A percentile compares a stretch with the other conserved stretches of the same genome.
Evolutionary conservation across 92 coral and sea anemone species (phyloP).

Genomic region (Montipora capitata): DNA sequence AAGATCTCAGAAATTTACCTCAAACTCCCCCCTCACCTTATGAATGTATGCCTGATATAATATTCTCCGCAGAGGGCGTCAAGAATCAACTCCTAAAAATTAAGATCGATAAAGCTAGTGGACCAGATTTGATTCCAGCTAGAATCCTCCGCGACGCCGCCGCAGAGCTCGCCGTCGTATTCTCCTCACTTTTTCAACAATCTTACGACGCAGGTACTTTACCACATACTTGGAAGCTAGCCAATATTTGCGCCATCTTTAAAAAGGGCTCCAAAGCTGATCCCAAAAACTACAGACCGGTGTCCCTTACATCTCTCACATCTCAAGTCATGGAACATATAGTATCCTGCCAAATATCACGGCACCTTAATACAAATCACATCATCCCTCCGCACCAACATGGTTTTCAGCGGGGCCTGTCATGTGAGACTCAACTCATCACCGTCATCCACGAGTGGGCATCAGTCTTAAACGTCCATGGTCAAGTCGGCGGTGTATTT

Average conservation of each 20-base stretch:
- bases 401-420: constrained; percentile 37
- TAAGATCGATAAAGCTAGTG: constrained; percentile 2
- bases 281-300: neutral
- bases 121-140: neutral
- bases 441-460: constrained; percentile 37
- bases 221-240: constrained; percentile 29
- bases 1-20: no score
- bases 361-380: constrained; percentile 11
- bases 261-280: constrained; percentile 19
- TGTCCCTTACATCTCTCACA: constrained; percentile 36
- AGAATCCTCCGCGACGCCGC: constrained; percentile 23
- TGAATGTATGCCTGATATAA: constrained; percentile 24
- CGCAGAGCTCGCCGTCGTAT: neutral
- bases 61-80: constrained; percentile 17
- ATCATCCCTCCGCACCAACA: constrained; percentile 8
- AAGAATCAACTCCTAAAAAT: neutral
- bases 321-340: constrained; percentile 36
- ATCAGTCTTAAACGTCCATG: constrained; percentile 26
- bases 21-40: no score
- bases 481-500: constrained; percentile 34
- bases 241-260: constrained; percentile 20
- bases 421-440: constrained; percentile 9
- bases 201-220: constrained; percentile 21
- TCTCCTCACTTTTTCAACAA: constrained; percentile 38
- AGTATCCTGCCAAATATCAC: constrained; percentile 38